Evolutionary conservation across 2,113 vertebrate genomes (phyloP), one percentile per base, ranked within the genome.

Genomic region (Pampusana beccarii): DNA sequence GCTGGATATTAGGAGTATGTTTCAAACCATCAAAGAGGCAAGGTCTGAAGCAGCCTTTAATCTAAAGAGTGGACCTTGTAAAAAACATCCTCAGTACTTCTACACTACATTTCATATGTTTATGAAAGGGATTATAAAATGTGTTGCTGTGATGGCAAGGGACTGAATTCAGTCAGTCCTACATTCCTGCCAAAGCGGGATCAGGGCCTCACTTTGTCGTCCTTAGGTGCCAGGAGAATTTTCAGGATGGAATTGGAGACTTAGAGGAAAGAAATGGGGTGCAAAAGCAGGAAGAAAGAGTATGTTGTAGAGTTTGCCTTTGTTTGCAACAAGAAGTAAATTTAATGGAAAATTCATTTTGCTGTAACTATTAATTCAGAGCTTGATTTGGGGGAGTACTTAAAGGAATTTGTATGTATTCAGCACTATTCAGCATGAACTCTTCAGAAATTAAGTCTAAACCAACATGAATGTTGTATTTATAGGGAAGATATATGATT

Each of bases 41-140:
- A 80, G 51, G 42, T 78, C 53, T 69, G 53, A 44, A 80, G 31
- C 15, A 91, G 69, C 31, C n/a, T 95, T 95, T 86, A 64, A 79
- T 91, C 61, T 48, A 33, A 72, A 33, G 24, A 86, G 19, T 36
- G 29, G 48, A 78, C 34, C 19, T 78, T 78, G 42, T 62, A 26
- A 73, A 87, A 80, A 73, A 40, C 21, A 53, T 66, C 25, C 51
- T 83, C 40, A 14, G 25, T 67, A 31, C 33, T 95, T 88, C 71
- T 81, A 71, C 61, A 33, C 67, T 56, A 50, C 19, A 48, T 86
- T 94, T 86, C 33, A 23, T 53, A 33, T 67, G 91, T 95, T 92
- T 95, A 91, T 60, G 33, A 71, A 92, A 96, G 38, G 56, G 86
- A 95, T 94, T 95, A 78, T 71, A 86, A 95, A 91, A 95, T 13